Conservation (phyloP, 2,888 invertebrate genomes). For the Dryocosmus kuriphilus region DNA sequence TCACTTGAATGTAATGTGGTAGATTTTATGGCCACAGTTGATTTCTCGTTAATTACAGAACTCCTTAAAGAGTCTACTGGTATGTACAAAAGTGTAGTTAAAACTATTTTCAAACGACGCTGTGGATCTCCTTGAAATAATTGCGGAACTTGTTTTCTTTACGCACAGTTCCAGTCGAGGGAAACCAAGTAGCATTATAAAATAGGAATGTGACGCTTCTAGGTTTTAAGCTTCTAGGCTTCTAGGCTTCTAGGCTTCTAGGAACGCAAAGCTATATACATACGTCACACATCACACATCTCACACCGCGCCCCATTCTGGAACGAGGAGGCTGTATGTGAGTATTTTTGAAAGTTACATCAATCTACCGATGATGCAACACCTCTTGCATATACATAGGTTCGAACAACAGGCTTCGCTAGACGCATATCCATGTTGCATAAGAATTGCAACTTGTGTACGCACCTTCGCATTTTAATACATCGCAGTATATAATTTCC, state of each 20-base stretch:
- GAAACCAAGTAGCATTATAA: constrained; percentile 1
- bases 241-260: constrained; percentile 13
- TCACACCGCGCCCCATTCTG: constrained; percentile 35
- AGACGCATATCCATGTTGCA: constrained; percentile 23
- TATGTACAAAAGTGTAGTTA: constrained; percentile 19
- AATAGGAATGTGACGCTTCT: constrained; percentile 9
- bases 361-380: constrained; percentile 35
- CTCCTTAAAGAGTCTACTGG: background rate
- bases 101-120: constrained; percentile 16
- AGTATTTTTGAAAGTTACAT: constrained; percentile 39
- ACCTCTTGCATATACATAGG: constrained; percentile 15
- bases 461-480: constrained; percentile 6
- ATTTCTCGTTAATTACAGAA: background rate
- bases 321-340: constrained; percentile 29
- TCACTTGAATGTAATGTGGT: background rate
- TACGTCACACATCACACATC: background rate
- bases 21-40: background rate
- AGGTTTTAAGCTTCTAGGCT: constrained; percentile 16
- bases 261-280: constrained; percentile 6
- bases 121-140: constrained; percentile 16
- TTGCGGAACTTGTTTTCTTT: constrained; percentile 20
- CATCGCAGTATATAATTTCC: background rate
- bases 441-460: constrained; percentile 18
- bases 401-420: constrained; percentile 34
- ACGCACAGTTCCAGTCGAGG: background rate